phyloP scores from a whole-genome alignment of 2,888 invertebrate species.

The Arrhopalites spinosus region DNA sequence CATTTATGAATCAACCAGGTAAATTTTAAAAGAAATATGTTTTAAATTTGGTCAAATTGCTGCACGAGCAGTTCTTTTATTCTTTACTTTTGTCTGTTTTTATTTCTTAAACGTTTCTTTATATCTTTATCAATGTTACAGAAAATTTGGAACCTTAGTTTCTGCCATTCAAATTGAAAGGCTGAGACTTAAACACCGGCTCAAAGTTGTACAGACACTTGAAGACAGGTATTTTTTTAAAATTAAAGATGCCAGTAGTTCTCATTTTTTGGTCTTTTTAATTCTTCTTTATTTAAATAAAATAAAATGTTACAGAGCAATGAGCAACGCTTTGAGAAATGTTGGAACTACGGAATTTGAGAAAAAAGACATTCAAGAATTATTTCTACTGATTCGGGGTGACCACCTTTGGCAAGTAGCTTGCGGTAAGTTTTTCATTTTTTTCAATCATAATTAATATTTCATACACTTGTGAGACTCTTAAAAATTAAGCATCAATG shows the following conservation, averaged over 20 bases:
- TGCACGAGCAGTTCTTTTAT: too few species aligned
- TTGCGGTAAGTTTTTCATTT: conserved; percentile 46
- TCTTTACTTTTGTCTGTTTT: too few species aligned
- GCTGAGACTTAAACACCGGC: conserved; percentile 84
- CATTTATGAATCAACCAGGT: conserved; percentile 55
- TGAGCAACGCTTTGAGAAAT: conserved; percentile 82
- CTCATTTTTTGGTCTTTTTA: too few species aligned
- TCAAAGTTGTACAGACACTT: conserved; percentile 88
- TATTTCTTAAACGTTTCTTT: too few species aligned
- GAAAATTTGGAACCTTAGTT: conserved; percentile 72
- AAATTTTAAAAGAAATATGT: too few species aligned
- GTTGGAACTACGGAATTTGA: conserved; percentile 74
- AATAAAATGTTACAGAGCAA: conserved; percentile 47
- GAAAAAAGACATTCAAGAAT: conserved; percentile 68
- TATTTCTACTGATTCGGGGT: conserved; percentile 71
- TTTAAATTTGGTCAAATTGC: too few species aligned
- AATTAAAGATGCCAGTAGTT: conserved; percentile 57
- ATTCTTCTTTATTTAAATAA: too few species aligned
- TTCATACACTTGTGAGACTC: too few species aligned
- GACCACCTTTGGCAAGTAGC: conserved; percentile 68
- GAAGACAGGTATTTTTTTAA: conserved; percentile 73
- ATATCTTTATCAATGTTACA: too few species aligned
- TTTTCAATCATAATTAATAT: too few species aligned
- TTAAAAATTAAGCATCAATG: too few species aligned
- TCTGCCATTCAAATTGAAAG: conserved; percentile 87